Evolutionary conservation across 2,888 invertebrate genomes (phyloP).

Genomic region (Endomychus coccineus): DNA sequence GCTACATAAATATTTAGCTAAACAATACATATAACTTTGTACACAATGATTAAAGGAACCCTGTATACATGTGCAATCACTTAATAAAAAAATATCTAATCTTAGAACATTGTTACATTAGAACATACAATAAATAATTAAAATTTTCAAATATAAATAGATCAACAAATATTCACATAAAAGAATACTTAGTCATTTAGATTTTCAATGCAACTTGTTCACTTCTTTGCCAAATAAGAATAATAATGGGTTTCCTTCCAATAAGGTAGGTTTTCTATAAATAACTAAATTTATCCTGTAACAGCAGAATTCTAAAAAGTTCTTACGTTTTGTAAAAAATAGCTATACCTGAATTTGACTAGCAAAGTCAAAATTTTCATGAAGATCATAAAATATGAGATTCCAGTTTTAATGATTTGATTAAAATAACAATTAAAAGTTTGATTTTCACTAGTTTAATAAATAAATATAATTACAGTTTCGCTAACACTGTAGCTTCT

Average conservation of each 20-base stretch:
- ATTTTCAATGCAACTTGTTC: slow-evolving; percentile 5
- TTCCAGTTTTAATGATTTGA: too few relatives aligned
- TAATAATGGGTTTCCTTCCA: background rate
- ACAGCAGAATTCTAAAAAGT: too few relatives aligned
- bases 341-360: too few relatives aligned
- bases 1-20: slow-evolving; percentile 10
- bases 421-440: too few relatives aligned
- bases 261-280: too few relatives aligned
- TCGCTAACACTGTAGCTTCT: too few relatives aligned
- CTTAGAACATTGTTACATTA: slow-evolving; percentile 5
- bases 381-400: too few relatives aligned
- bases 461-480: too few relatives aligned
- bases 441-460: too few relatives aligned
- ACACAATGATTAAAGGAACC: slow-evolving; percentile 14
- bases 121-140: slow-evolving; percentile 10
- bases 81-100: slow-evolving; percentile 7
- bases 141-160: slow-evolving; percentile 12
- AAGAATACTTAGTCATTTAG: slow-evolving; percentile 11
- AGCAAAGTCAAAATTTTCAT: too few relatives aligned
- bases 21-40: slow-evolving; percentile 7
- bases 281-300: too few relatives aligned
- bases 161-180: slow-evolving; percentile 11
- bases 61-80: slow-evolving; percentile 10
- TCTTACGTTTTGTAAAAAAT: too few relatives aligned
- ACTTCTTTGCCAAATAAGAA: background rate